A percentile compares a stretch with the other conserved stretches of the same genome.
Evolutionary conservation across 2,888 invertebrate species (phyloP).

Genomic region (Tenthredo mesomela): DNA sequence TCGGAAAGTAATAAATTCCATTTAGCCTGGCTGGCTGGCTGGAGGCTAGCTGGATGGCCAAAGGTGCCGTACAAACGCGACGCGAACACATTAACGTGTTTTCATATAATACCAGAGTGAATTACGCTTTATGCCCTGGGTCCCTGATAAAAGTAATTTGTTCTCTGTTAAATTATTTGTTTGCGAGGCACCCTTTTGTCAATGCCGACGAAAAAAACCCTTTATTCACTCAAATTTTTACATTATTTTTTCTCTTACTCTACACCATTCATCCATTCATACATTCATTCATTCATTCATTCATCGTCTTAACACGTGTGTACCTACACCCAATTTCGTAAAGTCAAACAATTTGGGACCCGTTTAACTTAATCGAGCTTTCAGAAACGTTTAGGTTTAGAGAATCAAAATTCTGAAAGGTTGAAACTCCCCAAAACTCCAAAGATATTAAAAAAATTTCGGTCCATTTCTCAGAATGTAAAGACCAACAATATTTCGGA

Average conservation of each 20-base stretch:
- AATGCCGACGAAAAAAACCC: conserved; percentile 44
- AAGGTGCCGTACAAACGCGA: conserved; percentile 39
- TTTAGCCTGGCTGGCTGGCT: conserved; percentile 41
- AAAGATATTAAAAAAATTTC: too few relatives aligned
- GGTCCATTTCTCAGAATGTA: too few relatives aligned
- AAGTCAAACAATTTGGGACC: background rate
- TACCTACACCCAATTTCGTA: background rate
- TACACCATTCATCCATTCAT: background rate
- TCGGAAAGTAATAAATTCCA: conserved; percentile 51
- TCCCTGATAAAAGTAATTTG: conserved; percentile 48
- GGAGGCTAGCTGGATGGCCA: conserved; percentile 3
- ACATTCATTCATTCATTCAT: background rate
- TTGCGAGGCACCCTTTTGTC: conserved; percentile 40
- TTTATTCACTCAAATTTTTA: background rate
- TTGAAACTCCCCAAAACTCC: too few relatives aligned
- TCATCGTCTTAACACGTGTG: background rate
- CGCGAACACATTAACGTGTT: conserved; percentile 47
- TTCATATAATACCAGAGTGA: conserved; percentile 50
- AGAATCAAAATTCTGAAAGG: too few relatives aligned
- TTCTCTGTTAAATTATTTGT: conserved; percentile 45
- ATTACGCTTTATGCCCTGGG: conserved; percentile 43
- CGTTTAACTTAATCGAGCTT: too few relatives aligned
- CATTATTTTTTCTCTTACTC: background rate
- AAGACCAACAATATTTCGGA: too few relatives aligned
- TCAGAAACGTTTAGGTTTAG: too few relatives aligned